Percentiles rank a stretch among this genome's conserved stretches.
These are phyloP conservation scores for Thunnus maccoyii DNA, from an alignment of 2,113 vertebrate genomes.

Conservation along the genomic window DNA sequence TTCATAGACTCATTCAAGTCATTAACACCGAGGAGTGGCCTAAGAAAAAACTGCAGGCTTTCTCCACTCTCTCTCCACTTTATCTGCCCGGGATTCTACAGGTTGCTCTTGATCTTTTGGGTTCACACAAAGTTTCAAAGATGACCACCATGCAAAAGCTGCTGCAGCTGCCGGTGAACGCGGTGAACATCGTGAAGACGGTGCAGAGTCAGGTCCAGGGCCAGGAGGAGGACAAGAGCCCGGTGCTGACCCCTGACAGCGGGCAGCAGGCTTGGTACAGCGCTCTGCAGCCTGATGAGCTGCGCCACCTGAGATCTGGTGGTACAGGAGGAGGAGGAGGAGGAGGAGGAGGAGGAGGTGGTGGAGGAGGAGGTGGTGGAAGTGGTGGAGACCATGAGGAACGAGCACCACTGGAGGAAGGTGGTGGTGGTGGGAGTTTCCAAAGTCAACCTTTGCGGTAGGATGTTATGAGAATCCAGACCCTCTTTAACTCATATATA, in stretches of 20 bases:
- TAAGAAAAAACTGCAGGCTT: not conserved
- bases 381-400: conserved; percentile 67
- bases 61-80: not conserved
- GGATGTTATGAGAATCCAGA: conserved; percentile 60
- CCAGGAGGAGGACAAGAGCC: conserved; percentile 89
- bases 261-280: conserved; percentile 90
- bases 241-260: conserved; percentile 87
- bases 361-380: conserved; percentile 46
- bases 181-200: conserved; percentile 85
- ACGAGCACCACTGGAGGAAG: conserved; percentile 77
- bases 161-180: conserved; percentile 89
- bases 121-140: conserved; percentile 19
- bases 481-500: not conserved
- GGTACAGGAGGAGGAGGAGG: conserved; percentile 65
- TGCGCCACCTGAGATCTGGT: conserved; percentile 85
- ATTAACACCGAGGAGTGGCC: conserved; percentile 18
- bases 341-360: conserved; percentile 36
- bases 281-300: conserved; percentile 90
- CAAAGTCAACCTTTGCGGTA: conserved; percentile 90
- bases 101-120: conserved; percentile 18
- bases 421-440: conserved; percentile 68
- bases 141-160: conserved; percentile 91
- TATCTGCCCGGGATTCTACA: conserved; percentile 22
- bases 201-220: conserved; percentile 79
- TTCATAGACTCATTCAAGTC: not conserved